A percentile compares a stretch with the other conserved stretches of the same genome.
Conservation (phyloP, 2,113 vertebrate genomes). For the Oncorhynchus clarkii region DNA sequence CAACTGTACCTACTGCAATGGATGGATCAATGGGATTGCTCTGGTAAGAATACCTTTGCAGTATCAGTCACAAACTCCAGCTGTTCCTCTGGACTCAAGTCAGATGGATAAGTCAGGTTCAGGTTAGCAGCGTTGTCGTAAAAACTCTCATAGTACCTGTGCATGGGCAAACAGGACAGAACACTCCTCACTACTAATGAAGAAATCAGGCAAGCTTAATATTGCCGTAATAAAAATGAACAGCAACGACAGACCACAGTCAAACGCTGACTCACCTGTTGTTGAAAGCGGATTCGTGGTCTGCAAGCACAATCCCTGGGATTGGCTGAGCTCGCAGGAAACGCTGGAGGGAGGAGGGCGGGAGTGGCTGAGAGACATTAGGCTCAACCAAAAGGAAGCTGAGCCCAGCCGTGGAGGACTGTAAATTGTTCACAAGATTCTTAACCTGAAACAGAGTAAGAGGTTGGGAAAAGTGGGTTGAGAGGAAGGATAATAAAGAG, state of each 20-base stretch:
- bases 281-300: conserved; percentile 73
- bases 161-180: not conserved
- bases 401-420: conserved; percentile 4
- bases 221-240: not conserved
- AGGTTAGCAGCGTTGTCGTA: conserved; percentile 84
- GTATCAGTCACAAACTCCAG: conserved; percentile 78
- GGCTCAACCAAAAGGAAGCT: conserved; percentile 60
- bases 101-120: conserved; percentile 73
- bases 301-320: conserved; percentile 84
- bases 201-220: not conserved
- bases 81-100: conserved; percentile 80
- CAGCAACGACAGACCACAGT: no score
- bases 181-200: not conserved
- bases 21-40: not conserved
- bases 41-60: conserved; percentile 74
- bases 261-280: conserved; percentile 72
- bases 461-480: not conserved
- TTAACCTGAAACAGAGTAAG: conserved; percentile 67
- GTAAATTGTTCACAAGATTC: conserved; percentile 64
- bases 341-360: conserved; percentile 90
- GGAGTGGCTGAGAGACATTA: conserved; percentile 76
- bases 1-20: not conserved
- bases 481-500: not conserved
- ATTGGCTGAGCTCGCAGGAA: conserved; percentile 81
- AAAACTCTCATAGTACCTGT: conserved; percentile 90